Evolutionary conservation across 2,797 vertebrate genomes (phyloP).

Genomic region (Sebastes cheni): DNA sequence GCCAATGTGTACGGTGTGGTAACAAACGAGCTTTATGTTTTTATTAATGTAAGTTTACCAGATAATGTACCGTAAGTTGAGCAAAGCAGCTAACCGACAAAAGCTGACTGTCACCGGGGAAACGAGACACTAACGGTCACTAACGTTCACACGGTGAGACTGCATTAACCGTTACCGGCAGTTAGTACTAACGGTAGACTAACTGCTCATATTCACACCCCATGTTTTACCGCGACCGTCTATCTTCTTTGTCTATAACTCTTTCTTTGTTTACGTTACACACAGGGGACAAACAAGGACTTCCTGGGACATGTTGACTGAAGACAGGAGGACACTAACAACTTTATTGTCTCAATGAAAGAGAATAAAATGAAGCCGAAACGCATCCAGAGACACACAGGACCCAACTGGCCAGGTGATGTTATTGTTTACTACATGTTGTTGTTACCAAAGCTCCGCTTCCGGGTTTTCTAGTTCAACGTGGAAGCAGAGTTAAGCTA

Average conservation of each 20-base stretch:
- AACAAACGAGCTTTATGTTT: not conserved
- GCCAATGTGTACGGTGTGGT: rapidly evolving
- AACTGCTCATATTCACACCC: no score
- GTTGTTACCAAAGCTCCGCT: not conserved
- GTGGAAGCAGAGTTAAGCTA: not conserved
- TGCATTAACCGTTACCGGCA: not conserved
- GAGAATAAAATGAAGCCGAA: slow-evolving; percentile 77
- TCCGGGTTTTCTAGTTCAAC: not conserved
- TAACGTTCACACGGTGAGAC: not conserved
- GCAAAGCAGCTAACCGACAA: not conserved
- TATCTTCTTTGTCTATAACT: slow-evolving; percentile 6
- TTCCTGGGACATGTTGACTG: slow-evolving; percentile 13
- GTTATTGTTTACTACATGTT: not conserved
- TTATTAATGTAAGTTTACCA: not conserved
- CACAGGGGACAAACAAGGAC: not conserved
- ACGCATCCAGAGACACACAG: slow-evolving; percentile 40
- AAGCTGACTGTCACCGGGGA: not conserved
- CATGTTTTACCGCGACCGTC: not conserved
- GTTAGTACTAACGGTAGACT: not conserved
- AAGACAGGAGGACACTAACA: not conserved
- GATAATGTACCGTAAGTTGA: not conserved
- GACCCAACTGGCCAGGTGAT: slow-evolving; percentile 61
- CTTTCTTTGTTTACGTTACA: slow-evolving; percentile 31
- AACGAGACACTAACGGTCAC: not conserved
- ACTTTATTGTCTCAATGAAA: slow-evolving; percentile 18